Evolutionary conservation across 1,140 invertebrate species (phyloP).

Genomic region (Aphidius gifuensis): DNA sequence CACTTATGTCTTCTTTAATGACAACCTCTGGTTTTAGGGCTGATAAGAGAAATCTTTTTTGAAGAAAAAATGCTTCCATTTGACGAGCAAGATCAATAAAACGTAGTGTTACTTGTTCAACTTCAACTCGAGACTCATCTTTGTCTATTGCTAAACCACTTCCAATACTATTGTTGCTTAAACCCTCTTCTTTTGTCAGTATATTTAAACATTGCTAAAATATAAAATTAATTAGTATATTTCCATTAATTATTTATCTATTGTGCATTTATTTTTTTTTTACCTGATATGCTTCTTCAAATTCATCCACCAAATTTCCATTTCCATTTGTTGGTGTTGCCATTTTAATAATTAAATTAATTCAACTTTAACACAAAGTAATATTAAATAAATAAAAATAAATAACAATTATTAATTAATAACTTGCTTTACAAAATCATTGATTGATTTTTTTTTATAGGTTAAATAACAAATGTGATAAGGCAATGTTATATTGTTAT

Average conservation of each 20-base stretch:
- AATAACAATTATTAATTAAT: too few relatives aligned
- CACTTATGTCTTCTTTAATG: conserved; percentile 86
- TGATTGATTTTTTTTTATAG: too few relatives aligned
- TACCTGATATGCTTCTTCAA: conserved; percentile 81
- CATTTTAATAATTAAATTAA: conserved; percentile 51
- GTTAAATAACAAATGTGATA: too few relatives aligned
- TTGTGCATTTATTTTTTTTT: conserved; percentile 8
- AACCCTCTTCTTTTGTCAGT: conserved; percentile 79
- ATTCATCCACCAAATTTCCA: conserved; percentile 79
- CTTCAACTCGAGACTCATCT: conserved; percentile 79
- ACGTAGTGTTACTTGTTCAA: conserved; percentile 77
- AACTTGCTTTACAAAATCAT: too few relatives aligned
- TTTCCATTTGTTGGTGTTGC: conserved; percentile 74
- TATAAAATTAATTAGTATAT: too few relatives aligned
- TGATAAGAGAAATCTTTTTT: conserved; percentile 86
- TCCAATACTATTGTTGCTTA: conserved; percentile 56
- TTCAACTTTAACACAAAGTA: too few relatives aligned
- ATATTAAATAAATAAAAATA: too few relatives aligned
- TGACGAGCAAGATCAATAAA: conserved; percentile 88
- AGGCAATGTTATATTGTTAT: too few relatives aligned
- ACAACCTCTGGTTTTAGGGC: conserved; percentile 88
- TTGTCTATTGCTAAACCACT: conserved; percentile 65
- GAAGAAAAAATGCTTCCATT: conserved; percentile 92
- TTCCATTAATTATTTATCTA: too few relatives aligned
- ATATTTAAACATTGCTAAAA: conserved; percentile 79